Percentiles rank a stretch among this genome's conserved stretches.
Evolutionary conservation across 2,113 vertebrate genomes (phyloP).

Genomic region (Apus apus): DNA sequence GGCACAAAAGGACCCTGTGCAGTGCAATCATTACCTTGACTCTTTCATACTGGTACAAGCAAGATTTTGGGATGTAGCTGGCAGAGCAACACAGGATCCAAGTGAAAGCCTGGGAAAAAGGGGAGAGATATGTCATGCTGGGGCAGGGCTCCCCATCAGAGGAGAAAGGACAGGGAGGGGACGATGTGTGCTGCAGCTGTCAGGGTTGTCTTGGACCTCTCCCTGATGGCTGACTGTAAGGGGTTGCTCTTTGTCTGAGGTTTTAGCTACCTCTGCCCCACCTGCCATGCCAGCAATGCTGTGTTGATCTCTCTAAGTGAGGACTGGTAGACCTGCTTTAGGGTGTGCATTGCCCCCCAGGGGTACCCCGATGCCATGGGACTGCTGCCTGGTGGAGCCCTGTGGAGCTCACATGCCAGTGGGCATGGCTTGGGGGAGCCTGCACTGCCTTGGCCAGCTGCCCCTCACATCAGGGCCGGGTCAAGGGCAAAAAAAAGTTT

Average conservation of each 20-base stretch:
- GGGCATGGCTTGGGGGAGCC: fast-evolving
- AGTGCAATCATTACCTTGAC: not conserved
- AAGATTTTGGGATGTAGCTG: not conserved
- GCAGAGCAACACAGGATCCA: not conserved
- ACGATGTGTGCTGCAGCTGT: not conserved
- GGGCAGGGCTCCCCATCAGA: not conserved
- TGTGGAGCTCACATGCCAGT: fast-evolving
- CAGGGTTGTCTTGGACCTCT: not conserved
- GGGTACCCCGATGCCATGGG: not conserved
- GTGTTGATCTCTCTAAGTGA: not conserved
- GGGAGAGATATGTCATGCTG: fast-evolving
- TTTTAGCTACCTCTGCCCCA: not conserved
- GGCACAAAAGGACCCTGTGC: not conserved
- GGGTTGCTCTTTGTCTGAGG: not conserved
- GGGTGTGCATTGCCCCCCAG: not conserved
- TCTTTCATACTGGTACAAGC: not conserved
- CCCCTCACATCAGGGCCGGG: not conserved
- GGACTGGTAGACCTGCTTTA: not conserved
- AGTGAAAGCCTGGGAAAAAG: not conserved
- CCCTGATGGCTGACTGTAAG: fast-evolving
- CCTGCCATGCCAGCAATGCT: not conserved
- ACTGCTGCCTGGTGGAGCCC: not conserved
- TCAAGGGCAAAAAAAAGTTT: not conserved
- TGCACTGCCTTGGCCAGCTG: fast-evolving
- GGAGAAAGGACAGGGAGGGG: not conserved